Base-by-base conservation (phyloP, 2,113 vertebrate genomes). In the Callithrix jacchus region DNA sequence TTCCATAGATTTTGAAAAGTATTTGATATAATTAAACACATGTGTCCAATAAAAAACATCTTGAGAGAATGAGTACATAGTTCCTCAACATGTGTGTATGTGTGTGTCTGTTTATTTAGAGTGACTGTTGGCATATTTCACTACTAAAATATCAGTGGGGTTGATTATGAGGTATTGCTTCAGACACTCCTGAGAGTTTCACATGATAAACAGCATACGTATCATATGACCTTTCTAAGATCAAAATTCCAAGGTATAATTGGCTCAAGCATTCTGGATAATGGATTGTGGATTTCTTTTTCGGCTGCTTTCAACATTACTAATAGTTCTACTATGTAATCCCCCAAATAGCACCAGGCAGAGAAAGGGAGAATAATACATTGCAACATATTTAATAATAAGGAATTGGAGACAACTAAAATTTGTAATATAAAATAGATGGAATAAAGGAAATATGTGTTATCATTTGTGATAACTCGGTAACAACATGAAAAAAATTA, bases 131-230 rank as follows among this genome's bases (percentile, higher is more conserved):
- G 52, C 76, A 49, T 49, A 82, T 91, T 61, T 91, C 76, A 83
- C 58, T 87, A 81, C 17, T 76, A 40, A 94, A 87, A 68, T 58
- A 87, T 81, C 82, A 82, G 6, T 82, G 74, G 40, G 68, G 77
- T 91, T 91, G 82, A 92, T 77, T 88, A 88, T 32, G 83, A 71
- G 27, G 49, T 79, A 30, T 45, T 88, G 70, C 49, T 88, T 84
- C 58, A 88, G 92, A 96, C n/a, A 70, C 27, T 49, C 68, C 40
- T 87, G 58, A 71, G 70, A 89, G 58, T 82, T 77, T 88, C 49
- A n/a, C n/a, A 25, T 30, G 68, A 87, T 37, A 76, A 14, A 83
- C 12, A 49, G 64, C 32, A 66, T 49, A 68, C 35, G 87, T 42
- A 94, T 68, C 40, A 70, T 76, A 42, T 18, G 71, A 68, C 58